Evolutionary conservation across 2,113 vertebrate species (phyloP), one percentile per base, ranked within the genome.

Genomic region (Brachionichthys hirsutus): DNA sequence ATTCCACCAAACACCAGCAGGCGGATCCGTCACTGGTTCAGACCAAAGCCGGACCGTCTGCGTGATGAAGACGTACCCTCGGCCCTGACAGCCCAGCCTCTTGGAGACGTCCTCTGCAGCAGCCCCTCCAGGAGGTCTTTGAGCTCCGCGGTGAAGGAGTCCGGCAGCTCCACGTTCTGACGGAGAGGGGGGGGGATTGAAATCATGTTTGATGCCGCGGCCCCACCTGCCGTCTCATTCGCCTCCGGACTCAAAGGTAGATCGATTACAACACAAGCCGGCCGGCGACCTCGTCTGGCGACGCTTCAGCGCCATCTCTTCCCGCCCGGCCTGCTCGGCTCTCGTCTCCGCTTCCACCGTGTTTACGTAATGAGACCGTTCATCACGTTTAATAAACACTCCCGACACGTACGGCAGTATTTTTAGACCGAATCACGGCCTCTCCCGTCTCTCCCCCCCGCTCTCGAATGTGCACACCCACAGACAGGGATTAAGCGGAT

Each of bases 81-180:
- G 87, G 34, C 95, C 95, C n/a, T 90, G 93, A 62, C 97, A 99
- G 54, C 97, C 97, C 0, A 98, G 94, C 22, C 97, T 90, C 90
- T 92, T 93, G 70, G 92, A 87, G 3, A 97, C 93, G 3, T 99
- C 96, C 97, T 82, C 80, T 98, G 95, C 40, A 98, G 91, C 43
- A 99, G 85, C 13, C 95, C 94, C 82, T 97, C 96, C 90, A 99
- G 70, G 1, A 98, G 92, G 35, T 94, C 93, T 89, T 94, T 95
- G 20, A 99, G 91, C 40, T 99, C 96, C 0, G 92, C 89, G 1
- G 95, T 95, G 85, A 99, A 99, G 0, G 93, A 91, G 35, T 99
- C 97, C 0, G 97, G 97, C 47, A 99, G 90, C 80, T 98, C 96
- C 88, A 98, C 95, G 0, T 98, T 95, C 97, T 99, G 18, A 0